phyloP scores from a whole-genome alignment of 2,797 vertebrate species.

The Cryptoblepharus egeriae region DNA sequence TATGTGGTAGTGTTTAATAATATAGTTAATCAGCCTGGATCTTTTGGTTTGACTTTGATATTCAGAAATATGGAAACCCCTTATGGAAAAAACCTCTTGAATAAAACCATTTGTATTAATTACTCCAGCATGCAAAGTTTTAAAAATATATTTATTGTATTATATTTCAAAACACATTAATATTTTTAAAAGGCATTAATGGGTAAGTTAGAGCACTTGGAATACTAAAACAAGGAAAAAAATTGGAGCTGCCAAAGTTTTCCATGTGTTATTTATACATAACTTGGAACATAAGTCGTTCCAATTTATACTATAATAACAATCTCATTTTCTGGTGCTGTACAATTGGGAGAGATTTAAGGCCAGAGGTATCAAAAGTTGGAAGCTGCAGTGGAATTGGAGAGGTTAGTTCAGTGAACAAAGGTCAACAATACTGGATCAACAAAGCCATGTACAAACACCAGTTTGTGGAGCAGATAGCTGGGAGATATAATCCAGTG shows the following conservation, averaged over 20 bases:
- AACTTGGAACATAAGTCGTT: slow-evolving; percentile 12
- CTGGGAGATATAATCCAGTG: slow-evolving; percentile 57
- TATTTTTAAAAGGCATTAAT: background rate
- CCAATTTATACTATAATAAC: slow-evolving; percentile 11
- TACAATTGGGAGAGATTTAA: slow-evolving; percentile 31
- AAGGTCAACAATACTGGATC: slow-evolving; percentile 41
- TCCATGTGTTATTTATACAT: slow-evolving; percentile 32
- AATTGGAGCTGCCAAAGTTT: background rate
- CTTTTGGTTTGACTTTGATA: slow-evolving; percentile 26
- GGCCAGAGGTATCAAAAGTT: background rate
- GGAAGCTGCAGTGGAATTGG: slow-evolving; percentile 17
- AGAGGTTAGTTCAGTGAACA: background rate
- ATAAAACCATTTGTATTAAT: slow-evolving; percentile 38
- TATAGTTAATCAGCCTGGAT: slow-evolving; percentile 43
- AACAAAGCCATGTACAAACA: slow-evolving; percentile 44
- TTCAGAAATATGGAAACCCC: slow-evolving; percentile 27
- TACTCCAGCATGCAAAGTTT: background rate
- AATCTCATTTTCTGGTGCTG: slow-evolving; percentile 23
- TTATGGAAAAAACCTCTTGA: slow-evolving; percentile 15
- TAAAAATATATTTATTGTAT: slow-evolving; percentile 41
- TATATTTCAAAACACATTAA: slow-evolving; percentile 17
- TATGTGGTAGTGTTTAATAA: slow-evolving; percentile 30
- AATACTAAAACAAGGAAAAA: background rate
- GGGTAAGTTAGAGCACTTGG: slow-evolving; percentile 48
- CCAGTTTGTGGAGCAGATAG: slow-evolving; percentile 20